Evolutionary conservation across 2,888 invertebrate species (phyloP), one percentile per base, ranked within the genome.

Genomic region (Adelognathus sp.): DNA sequence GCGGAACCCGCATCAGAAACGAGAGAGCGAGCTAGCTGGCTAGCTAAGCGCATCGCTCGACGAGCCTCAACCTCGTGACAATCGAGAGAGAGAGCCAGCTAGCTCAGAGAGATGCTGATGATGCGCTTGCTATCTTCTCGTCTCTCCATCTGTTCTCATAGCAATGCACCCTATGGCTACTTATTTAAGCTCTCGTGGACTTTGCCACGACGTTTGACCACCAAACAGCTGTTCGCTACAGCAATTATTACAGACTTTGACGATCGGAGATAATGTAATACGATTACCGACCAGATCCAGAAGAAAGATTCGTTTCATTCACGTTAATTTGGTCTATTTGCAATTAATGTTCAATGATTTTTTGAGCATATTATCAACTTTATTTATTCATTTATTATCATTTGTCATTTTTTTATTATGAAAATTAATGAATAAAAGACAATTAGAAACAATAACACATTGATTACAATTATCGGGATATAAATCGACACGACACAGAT

Each of bases 131-230:
- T n/a, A n/a, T 60, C 58, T 46, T 7, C 27, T 41, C 41, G n/a
- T 50, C 46, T 31, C 63, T 63, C 54, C 21, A 31, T 64, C 56
- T 56, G 58, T 24, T n/a, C 44, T 31, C 24, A 52, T 60, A 58
- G 33, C 50, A 60, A 46, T 50, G 29, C 24, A 39, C 21, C 46
- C 21, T 50, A 50, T 50, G 46, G 46, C 33, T 64, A 50, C 41
- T 33, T 54, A 33, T 63, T 70, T 24, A 24, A 44, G 63, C 50
- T n/a, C n/a, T 54, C 69, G 29, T 71, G 76, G 76, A 76, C 76
- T 76, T 76, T 76, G 76, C 50, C 60, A 63, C 36, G 46, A 41
- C 63, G 70, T 70, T 64, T 24, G 39, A 64, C 36, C 69, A 69
- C 61, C 29, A 36, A 70, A 64, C 64, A 64, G 70, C 52, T 58